Percentiles rank a stretch among this genome's conserved stretches.
These are phyloP conservation scores for Monarcha castaneiventris DNA, from an alignment of 2,113 vertebrate genomes.

Conservation along the genomic window DNA sequence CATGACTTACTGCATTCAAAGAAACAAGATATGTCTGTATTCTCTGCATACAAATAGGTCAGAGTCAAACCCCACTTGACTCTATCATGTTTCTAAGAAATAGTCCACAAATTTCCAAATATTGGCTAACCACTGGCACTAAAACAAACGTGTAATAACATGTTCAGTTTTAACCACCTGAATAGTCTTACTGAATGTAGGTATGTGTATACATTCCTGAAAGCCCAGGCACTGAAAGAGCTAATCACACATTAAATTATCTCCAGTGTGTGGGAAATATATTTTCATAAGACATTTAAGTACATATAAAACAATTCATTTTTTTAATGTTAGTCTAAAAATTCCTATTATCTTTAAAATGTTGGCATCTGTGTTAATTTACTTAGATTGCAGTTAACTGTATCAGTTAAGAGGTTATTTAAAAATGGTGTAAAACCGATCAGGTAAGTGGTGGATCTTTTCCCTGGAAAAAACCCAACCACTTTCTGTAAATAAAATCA, in stretches of 20 bases:
- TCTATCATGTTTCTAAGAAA: background rate
- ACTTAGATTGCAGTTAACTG: background rate
- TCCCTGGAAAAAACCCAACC: background rate
- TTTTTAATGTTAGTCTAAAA: background rate
- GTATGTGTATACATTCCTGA: background rate
- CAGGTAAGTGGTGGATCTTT: background rate
- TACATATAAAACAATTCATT: background rate
- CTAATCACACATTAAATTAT: background rate
- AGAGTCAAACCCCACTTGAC: background rate
- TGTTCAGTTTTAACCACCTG: slow-evolving; percentile 17
- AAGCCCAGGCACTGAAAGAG: background rate
- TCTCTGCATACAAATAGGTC: background rate
- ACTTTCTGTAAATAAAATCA: slow-evolving; percentile 2
- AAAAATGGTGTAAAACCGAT: background rate
- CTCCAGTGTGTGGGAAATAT: background rate
- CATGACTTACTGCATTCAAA: background rate
- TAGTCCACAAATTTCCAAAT: background rate
- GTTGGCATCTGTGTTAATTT: background rate
- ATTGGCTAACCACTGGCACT: background rate
- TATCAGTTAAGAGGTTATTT: slow-evolving; percentile 15
- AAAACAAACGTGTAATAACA: background rate
- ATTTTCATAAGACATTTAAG: background rate
- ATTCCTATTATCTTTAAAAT: background rate
- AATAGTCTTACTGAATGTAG: background rate
- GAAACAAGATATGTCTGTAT: background rate